A percentile compares a stretch with the other conserved stretches of the same genome.
These are phyloP conservation scores for Lycaena phlaeas DNA, from an alignment of 2,888 invertebrate species.

Conservation along the genomic window DNA sequence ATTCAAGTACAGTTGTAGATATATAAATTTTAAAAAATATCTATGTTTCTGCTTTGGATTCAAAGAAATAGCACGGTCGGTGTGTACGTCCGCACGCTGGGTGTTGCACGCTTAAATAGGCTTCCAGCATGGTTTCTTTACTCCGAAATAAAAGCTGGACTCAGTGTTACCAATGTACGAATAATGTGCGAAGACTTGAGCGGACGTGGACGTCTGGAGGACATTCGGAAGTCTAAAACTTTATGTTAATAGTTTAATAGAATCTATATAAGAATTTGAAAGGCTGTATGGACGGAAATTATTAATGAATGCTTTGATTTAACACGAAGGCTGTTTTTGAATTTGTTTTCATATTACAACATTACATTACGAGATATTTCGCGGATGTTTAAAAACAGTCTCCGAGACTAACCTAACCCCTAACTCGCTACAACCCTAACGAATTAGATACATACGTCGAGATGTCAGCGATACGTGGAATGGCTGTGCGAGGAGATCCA, in stretches of 20 bases:
- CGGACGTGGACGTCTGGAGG: constrained; percentile 11
- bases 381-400: constrained; percentile 20
- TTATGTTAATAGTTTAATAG: constrained; percentile 6
- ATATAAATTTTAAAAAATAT: background rate
- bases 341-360: background rate
- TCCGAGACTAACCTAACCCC: constrained; percentile 35
- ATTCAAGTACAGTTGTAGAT: background rate
- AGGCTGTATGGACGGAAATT: constrained; percentile 14
- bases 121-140: constrained; percentile 47
- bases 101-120: constrained; percentile 57
- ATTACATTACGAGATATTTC: constrained; percentile 7
- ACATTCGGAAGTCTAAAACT: constrained; percentile 9
- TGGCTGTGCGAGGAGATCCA: constrained; percentile 87
- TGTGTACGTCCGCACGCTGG: constrained; percentile 24
- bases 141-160: constrained; percentile 48
- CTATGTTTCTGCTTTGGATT: constrained; percentile 22
- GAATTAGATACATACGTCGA: constrained; percentile 87
- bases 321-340: constrained; percentile 11
- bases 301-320: constrained; percentile 14
- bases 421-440: constrained; percentile 67
- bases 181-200: constrained; percentile 13
- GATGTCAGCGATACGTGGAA: constrained; percentile 88
- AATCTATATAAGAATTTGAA: constrained; percentile 9
- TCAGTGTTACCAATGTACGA: constrained; percentile 19
- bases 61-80: constrained; percentile 29